Conservation (phyloP, 2,888 invertebrate species). For the Podotricha telesiphe region DNA sequence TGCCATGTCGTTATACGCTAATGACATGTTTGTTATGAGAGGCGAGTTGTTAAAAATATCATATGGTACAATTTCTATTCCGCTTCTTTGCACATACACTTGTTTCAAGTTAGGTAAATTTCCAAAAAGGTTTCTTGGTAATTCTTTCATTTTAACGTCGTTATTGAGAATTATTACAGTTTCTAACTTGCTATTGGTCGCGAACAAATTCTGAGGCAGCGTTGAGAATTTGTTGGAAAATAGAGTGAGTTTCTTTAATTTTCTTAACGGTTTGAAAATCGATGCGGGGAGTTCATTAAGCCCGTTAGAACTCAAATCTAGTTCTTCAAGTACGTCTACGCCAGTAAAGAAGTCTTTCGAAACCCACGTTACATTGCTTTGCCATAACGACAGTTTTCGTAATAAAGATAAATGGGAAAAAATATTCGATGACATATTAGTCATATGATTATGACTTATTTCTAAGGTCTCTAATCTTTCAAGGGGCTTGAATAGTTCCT, state of each 20-base stretch:
- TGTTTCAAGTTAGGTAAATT: constrained; percentile 82
- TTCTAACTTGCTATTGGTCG: constrained; percentile 79
- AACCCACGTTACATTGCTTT: constrained; percentile 86
- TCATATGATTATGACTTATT: constrained; percentile 86
- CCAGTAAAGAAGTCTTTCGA: constrained; percentile 85
- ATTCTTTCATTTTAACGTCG: constrained; percentile 80
- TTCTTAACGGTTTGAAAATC: constrained; percentile 85
- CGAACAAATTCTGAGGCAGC: constrained; percentile 85
- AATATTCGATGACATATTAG: constrained; percentile 82
- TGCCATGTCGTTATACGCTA: constrained; percentile 83
- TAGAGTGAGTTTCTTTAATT: constrained; percentile 86
- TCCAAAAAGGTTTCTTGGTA: constrained; percentile 85
- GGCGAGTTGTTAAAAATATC: constrained; percentile 85
- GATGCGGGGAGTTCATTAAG: constrained; percentile 84
- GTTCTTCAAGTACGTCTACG: constrained; percentile 83
- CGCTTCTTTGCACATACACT: constrained; percentile 83
- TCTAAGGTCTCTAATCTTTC: constrained; percentile 85
- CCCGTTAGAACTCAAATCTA: constrained; percentile 88
- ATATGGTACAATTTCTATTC: constrained; percentile 83
- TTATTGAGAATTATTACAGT: constrained; percentile 83
- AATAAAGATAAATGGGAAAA: constrained; percentile 85
- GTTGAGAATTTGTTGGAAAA: constrained; percentile 86
- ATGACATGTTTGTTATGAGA: constrained; percentile 83
- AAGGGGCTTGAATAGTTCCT: constrained; percentile 81
- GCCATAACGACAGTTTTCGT: constrained; percentile 86